Conservation (phyloP, 2,113 vertebrate species). For the Lamprologus ornatipinnis region DNA sequence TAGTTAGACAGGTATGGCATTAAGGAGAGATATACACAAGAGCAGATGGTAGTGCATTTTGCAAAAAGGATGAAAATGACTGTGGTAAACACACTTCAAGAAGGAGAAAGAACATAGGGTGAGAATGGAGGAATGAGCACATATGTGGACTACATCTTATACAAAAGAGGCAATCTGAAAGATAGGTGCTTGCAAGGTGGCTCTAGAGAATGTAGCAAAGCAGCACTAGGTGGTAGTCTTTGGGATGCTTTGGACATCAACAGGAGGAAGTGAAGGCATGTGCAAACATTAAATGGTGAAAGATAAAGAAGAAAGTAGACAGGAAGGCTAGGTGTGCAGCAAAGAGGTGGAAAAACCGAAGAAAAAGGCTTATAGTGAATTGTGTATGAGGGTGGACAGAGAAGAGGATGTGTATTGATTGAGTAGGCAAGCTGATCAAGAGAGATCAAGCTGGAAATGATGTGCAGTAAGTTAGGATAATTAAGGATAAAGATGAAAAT, state of each 20-base stretch:
- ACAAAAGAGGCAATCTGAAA: background rate
- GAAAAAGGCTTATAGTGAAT: background rate
- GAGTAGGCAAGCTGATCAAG: background rate
- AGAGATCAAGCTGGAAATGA: background rate
- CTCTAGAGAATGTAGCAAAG: background rate
- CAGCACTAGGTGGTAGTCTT: background rate
- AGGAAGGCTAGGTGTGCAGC: background rate
- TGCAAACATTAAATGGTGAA: background rate
- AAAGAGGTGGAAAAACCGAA: background rate
- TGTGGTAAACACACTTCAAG: background rate
- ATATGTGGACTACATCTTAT: background rate
- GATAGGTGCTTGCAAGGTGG: background rate
- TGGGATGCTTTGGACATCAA: background rate
- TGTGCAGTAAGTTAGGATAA: background rate
- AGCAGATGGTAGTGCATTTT: background rate
- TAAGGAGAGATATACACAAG: background rate
- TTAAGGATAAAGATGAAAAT: background rate
- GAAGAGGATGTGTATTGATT: background rate
- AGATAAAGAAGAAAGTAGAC: background rate
- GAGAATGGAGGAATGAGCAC: background rate
- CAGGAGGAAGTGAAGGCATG: background rate
- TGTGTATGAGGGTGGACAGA: background rate
- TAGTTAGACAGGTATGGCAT: background rate
- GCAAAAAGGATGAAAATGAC: background rate
- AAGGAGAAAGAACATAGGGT: background rate